Conservation (phyloP, 2,888 invertebrate genomes). For the Drosophila differens region DNA sequence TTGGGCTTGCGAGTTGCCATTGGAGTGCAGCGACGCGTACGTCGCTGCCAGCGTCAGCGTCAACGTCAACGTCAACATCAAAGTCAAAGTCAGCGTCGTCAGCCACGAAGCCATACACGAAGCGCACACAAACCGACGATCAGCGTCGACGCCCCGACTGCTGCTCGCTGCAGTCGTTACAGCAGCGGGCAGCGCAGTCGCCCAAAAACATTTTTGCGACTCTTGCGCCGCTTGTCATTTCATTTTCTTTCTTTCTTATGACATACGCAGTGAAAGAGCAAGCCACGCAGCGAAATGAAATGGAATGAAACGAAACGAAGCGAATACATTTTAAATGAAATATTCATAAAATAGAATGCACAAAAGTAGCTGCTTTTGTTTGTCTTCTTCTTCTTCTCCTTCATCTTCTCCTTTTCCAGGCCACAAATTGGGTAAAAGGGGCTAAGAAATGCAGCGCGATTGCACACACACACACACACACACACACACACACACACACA, state of each 20-base stretch:
- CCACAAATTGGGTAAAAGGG: conserved; percentile 41
- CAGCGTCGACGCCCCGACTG: conserved; percentile 37
- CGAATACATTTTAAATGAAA: conserved; percentile 23
- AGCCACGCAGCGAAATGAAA: neutral
- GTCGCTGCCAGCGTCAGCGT: conserved; percentile 15
- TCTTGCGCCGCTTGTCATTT: conserved; percentile 30
- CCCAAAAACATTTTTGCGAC: conserved; percentile 34
- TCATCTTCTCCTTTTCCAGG: conserved; percentile 46
- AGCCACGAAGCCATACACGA: conserved; percentile 30
- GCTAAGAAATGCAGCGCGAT: conserved; percentile 19
- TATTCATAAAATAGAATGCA: conserved; percentile 11
- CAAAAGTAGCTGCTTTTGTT: conserved; percentile 28
- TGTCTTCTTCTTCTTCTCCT: conserved; percentile 14
- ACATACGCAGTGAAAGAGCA: neutral
- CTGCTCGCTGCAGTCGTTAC: conserved; percentile 48
- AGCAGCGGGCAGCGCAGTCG: conserved; percentile 53
- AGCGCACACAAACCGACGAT: conserved; percentile 36
- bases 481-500: conserved; percentile 2
- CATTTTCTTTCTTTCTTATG: conserved; percentile 1
- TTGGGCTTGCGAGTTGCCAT: conserved; percentile 65
- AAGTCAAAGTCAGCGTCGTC: conserved; percentile 29
- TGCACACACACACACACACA: conserved; percentile 17
- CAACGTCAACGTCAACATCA: conserved; percentile 29
- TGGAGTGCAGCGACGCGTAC: conserved; percentile 52
- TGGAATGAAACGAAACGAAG: neutral